A percentile compares a stretch with the other conserved stretches of the same genome.
Conservation (phyloP, 2,888 invertebrate species). For the Allolobophora icterica region DNA sequence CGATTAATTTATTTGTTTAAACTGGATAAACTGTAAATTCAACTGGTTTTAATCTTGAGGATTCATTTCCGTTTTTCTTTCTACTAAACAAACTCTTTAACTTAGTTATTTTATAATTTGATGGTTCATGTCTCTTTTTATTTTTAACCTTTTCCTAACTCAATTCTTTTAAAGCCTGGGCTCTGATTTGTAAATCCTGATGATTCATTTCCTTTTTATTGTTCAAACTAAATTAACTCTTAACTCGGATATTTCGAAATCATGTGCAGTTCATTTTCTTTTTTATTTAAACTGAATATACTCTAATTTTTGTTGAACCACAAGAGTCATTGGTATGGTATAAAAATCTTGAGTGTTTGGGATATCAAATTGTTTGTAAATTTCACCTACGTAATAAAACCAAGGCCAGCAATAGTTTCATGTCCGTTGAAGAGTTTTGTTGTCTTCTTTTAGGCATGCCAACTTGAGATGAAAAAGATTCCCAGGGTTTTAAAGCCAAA, state of each 20-base stretch:
- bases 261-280: not conserved
- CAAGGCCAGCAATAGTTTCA: not conserved
- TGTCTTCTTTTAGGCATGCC: not conserved
- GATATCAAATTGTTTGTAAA: no score
- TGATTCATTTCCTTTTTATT: no score
- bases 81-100: not conserved
- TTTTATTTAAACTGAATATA: not conserved
- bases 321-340: not conserved
- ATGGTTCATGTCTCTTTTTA: not conserved
- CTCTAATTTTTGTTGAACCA: not conserved
- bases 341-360: not conserved
- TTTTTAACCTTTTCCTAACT: no score
- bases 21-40: not conserved
- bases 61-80: not conserved
- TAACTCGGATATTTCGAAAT: not conserved
- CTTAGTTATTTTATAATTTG: not conserved
- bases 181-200: not conserved
- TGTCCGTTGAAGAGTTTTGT: not conserved
- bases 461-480: not conserved
- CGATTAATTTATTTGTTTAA: not conserved
- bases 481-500: not conserved
- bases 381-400: no score
- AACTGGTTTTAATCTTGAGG: not conserved
- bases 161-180: not conserved
- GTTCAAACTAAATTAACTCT: no score